Evolutionary conservation across 2,797 vertebrate genomes (phyloP), one percentile per base, ranked within the genome.

Genomic region (Darevskia nairensis): DNA sequence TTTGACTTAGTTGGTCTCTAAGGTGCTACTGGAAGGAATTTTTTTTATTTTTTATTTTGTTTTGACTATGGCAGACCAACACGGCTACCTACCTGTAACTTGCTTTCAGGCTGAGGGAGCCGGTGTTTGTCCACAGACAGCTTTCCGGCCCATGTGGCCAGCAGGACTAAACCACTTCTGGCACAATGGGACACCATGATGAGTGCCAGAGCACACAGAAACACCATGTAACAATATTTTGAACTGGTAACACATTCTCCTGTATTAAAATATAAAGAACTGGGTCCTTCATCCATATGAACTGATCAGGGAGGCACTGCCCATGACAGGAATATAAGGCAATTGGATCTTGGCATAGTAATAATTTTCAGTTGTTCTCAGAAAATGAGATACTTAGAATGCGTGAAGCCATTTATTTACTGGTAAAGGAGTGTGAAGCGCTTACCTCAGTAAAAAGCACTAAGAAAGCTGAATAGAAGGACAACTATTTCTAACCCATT

Each of bases 201-300:
- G 50, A 55, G 50, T 55, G 50, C 50, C 50, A 55, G 50, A 55
- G 50, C 50, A 55, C 50, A 55, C 13, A 0, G 50, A 55, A 55
- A 55, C 1, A 1, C 4, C 1, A 0, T 15, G 13, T 55, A 55
- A 55, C 50, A 55, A 32, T 27, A 0, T 32, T 41, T 29, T 39
- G 55, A 81, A 25, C 72, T 80, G 55, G 71, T 19, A 68, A 64
- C 61, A 66, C 23, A 4, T 13, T 19, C 77, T 71, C n/a, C 17
- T 68, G 5, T 8, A 17, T 8, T n/a, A 25, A 21, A 41, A 78
- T 0, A 35, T 25, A 35, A 39, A 46, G 59, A 50, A 39, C 9
- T 50, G 6, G 66, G 32, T 80, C 25, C 39, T 89, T 77, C 11
- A 55, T 55, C 13, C 50, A 80, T 25, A 46, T 66, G 68, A 76